These are phyloP conservation scores for Argyresthia albistria DNA, from an alignment of 2,888 invertebrate species.

Conservation along the genomic window DNA sequence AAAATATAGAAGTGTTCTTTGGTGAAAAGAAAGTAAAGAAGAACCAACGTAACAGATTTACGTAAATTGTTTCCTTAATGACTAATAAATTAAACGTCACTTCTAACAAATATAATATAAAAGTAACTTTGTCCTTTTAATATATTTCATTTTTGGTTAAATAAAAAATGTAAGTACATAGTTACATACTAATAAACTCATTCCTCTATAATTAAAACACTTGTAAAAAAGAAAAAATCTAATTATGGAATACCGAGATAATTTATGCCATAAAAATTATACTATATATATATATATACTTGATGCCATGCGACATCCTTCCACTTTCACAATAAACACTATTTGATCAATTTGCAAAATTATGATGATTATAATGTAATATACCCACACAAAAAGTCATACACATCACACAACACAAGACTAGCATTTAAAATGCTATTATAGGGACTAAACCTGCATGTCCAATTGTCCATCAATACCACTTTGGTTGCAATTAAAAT, in stretches of 20 bases:
- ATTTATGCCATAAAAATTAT: constrained; percentile 2
- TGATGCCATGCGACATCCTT: not conserved
- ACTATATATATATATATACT: constrained; percentile 10
- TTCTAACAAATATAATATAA: constrained; percentile 1
- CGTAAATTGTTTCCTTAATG: constrained; percentile 21
- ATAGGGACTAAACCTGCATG: constrained; percentile 17
- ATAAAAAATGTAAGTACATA: constrained; percentile 54
- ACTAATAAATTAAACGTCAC: not conserved
- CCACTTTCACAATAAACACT: not conserved
- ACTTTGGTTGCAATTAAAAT: no score
- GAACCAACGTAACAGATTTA: constrained; percentile 12
- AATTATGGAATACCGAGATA: constrained; percentile 6
- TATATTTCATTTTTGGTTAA: constrained; percentile 53
- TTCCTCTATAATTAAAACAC: constrained; percentile 41
- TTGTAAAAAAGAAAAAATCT: constrained; percentile 37
- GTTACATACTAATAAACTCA: constrained; percentile 59
- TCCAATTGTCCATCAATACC: not conserved
- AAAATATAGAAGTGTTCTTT: constrained; percentile 27
- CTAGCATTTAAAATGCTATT: constrained; percentile 54
- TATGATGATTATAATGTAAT: constrained; percentile 13
- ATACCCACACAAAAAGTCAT: constrained; percentile 23
- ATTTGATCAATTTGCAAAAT: constrained; percentile 16
- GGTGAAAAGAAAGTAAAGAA: constrained; percentile 34
- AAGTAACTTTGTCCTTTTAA: constrained; percentile 48
- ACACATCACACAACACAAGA: no score